Conservation (phyloP, 1,140 invertebrate species). For the Apis cerana region DNA sequence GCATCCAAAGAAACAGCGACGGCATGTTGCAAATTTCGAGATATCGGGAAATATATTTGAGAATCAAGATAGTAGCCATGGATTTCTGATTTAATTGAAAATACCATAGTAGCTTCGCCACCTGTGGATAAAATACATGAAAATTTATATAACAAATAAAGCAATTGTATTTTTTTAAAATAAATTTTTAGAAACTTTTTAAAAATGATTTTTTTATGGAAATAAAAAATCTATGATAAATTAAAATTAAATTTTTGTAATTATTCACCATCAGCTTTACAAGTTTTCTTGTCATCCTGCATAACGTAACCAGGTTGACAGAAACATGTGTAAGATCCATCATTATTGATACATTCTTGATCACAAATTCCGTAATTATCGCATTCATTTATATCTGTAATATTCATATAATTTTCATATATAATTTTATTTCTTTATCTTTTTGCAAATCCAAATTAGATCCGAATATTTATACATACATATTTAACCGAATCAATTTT, state of each 20-base stretch:
- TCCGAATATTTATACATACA: not conserved
- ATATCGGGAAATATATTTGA: slow-evolving; percentile 78
- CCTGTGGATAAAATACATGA: slow-evolving; percentile 61
- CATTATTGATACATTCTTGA: slow-evolving; percentile 90
- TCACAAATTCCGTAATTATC: slow-evolving; percentile 88
- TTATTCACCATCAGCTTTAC: slow-evolving; percentile 83
- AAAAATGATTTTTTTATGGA: too few relatives aligned
- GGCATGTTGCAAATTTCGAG: slow-evolving; percentile 82
- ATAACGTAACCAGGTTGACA: slow-evolving; percentile 90
- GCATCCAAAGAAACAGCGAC: slow-evolving; percentile 87
- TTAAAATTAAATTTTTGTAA: not conserved
- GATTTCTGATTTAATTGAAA: slow-evolving; percentile 82
- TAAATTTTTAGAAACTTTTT: too few relatives aligned
- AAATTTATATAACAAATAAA: too few relatives aligned
- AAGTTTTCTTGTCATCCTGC: slow-evolving; percentile 85
- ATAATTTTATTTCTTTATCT: too few relatives aligned
- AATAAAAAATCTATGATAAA: too few relatives aligned
- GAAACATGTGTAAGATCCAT: slow-evolving; percentile 89
- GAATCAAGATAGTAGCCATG: slow-evolving; percentile 80
- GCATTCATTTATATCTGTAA: slow-evolving; percentile 91
- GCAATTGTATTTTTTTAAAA: too few relatives aligned
- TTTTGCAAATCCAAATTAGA: not conserved
- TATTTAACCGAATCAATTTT: not conserved
- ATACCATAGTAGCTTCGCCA: slow-evolving; percentile 85
- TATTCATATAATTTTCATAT: too few relatives aligned